Percentiles rank a stretch among this genome's conserved stretches.
Conservation (phyloP, 2,113 vertebrate species). For the Myodes glareolus region DNA sequence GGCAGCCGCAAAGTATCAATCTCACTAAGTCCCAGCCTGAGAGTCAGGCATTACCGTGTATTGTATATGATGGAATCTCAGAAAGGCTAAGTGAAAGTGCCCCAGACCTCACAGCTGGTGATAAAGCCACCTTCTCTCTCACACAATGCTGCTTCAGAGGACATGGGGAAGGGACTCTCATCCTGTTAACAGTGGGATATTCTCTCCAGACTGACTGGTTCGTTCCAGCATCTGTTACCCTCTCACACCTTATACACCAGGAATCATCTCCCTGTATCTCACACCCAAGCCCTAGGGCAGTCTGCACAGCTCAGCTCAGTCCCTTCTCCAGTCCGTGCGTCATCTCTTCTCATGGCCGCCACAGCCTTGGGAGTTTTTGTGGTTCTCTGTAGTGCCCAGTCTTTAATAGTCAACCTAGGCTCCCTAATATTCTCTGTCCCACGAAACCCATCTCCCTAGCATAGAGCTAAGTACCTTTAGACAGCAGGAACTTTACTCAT, state of each 20-base stretch:
- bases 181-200: neutral
- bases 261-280: neutral
- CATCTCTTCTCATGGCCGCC: neutral
- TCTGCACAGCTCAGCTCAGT: neutral
- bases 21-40: neutral
- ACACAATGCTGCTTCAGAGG: neutral
- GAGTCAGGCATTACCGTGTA: neutral
- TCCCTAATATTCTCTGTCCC: neutral
- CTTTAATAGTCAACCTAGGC: neutral
- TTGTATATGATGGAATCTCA: neutral
- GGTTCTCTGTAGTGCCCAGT: neutral
- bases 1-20: neutral
- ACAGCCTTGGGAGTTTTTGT: neutral
- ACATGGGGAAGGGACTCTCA: neutral
- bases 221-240: neutral
- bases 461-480: neutral
- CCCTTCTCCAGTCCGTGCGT: neutral
- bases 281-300: neutral
- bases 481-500: neutral
- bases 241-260: neutral
- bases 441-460: neutral
- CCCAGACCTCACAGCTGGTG: neutral
- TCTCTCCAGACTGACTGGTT: neutral
- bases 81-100: neutral
- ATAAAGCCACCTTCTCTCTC: neutral